Evolutionary conservation across 2,797 vertebrate species (phyloP).

Genomic region (Gymnothorax reevesii): DNA sequence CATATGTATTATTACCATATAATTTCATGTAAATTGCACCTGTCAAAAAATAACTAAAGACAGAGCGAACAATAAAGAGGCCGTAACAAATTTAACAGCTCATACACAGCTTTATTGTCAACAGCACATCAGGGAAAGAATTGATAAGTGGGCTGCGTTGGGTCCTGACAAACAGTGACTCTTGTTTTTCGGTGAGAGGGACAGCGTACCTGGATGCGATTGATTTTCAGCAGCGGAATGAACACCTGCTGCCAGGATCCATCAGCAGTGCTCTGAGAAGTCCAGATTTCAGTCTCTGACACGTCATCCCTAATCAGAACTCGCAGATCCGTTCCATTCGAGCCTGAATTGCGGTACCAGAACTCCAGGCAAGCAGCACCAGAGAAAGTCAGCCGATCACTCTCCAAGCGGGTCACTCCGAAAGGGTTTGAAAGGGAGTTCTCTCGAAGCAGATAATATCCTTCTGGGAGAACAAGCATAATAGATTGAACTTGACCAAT

Average conservation of each 20-base stretch:
- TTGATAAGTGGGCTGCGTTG: not conserved
- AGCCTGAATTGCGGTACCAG: slow-evolving; percentile 75
- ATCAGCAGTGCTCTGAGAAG: slow-evolving; percentile 53
- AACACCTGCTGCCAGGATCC: slow-evolving; percentile 73
- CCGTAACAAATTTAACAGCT: no score
- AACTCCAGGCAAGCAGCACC: slow-evolving; percentile 80
- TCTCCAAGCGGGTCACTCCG: slow-evolving; percentile 66
- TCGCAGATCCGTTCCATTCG: slow-evolving; percentile 64
- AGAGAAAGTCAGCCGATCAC: slow-evolving; percentile 55
- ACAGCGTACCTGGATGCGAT: slow-evolving; percentile 69
- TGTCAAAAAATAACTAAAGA: not conserved
- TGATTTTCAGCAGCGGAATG: slow-evolving; percentile 56
- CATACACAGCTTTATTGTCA: not conserved
- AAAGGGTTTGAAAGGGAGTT: slow-evolving; percentile 56
- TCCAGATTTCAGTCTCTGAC: slow-evolving; percentile 67
- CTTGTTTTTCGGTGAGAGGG: not conserved
- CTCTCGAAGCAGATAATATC: slow-evolving; percentile 66
- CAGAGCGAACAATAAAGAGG: not conserved
- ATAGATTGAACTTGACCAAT: not conserved
- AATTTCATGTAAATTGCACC: not conserved
- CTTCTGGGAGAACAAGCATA: slow-evolving; percentile 48
- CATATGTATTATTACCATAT: not conserved
- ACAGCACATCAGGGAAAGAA: not conserved
- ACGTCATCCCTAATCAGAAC: slow-evolving; percentile 61
- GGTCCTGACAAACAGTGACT: not conserved